A percentile compares a stretch with the other conserved stretches of the same genome.
Evolutionary conservation across 2,888 invertebrate species (phyloP).

Genomic region (Cryptophagus acutangulus): DNA sequence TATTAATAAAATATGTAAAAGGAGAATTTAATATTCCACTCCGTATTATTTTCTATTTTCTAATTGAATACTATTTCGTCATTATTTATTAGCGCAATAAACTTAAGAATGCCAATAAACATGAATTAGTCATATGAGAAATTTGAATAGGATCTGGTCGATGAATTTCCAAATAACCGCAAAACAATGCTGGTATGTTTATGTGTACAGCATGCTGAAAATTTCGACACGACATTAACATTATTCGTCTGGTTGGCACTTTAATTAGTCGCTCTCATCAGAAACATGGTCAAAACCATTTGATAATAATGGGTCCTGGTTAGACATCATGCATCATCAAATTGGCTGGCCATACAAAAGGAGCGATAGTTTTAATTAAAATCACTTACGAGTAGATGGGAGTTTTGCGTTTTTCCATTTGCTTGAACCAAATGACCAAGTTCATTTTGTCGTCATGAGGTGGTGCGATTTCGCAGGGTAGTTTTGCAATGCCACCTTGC

Average conservation of each 20-base stretch:
- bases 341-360: too few species aligned
- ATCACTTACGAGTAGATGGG: constrained; percentile 61
- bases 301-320: constrained; percentile 14
- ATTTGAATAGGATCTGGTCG: too few species aligned
- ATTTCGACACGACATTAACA: constrained; percentile 17
- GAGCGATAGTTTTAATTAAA: too few species aligned
- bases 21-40: too few species aligned
- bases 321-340: constrained; percentile 19
- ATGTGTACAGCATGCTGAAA: constrained; percentile 8
- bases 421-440: constrained; percentile 62
- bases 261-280: constrained; percentile 13
- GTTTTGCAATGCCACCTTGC: constrained; percentile 55
- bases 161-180: constrained; percentile 4
- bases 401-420: constrained; percentile 50
- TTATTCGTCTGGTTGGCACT: constrained; percentile 11
- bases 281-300: constrained; percentile 10
- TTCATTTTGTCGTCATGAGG: constrained; percentile 55
- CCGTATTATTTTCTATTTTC: too few species aligned
- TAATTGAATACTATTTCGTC: too few species aligned
- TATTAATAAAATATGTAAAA: too few species aligned
- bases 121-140: constrained; percentile 1
- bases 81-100: too few species aligned
- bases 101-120: not conserved
- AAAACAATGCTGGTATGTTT: constrained; percentile 3
- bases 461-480: constrained; percentile 58